phyloP scores from a whole-genome alignment of 2,113 vertebrate genomes.

The Rattus rattus region DNA sequence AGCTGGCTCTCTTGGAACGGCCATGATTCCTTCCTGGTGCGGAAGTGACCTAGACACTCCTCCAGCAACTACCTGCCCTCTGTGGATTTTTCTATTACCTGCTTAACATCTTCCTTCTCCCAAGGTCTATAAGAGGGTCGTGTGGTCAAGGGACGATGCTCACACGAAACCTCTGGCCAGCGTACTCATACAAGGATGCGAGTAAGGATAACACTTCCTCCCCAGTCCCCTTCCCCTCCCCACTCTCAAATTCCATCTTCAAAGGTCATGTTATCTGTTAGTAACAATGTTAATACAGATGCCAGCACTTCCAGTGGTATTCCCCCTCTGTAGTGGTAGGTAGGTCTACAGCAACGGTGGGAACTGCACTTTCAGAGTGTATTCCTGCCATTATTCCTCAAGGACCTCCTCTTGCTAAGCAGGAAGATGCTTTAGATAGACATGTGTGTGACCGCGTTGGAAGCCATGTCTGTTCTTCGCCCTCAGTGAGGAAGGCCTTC shows the following conservation, averaged over 20 bases:
- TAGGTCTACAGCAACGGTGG: neutral
- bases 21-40: neutral
- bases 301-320: neutral
- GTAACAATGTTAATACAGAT: neutral
- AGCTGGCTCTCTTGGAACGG: neutral
- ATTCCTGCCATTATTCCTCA: neutral
- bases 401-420: neutral
- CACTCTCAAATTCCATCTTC: neutral
- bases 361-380: neutral
- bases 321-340: neutral
- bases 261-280: neutral
- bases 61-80: neutral
- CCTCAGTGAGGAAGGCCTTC: slow-evolving; percentile 11
- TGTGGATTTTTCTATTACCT: neutral
- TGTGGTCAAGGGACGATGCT: neutral
- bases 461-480: slow-evolving; percentile 2
- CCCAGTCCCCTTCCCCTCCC: too few species aligned
- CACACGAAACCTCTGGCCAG: neutral
- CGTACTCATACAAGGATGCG: neutral
- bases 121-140: neutral
- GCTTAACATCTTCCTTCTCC: neutral
- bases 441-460: neutral
- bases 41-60: neutral
- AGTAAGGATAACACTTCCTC: neutral
- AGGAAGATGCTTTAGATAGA: neutral